Evolutionary conservation across 2,113 vertebrate species (phyloP), one percentile per base, ranked within the genome.

Genomic region (Hypanus sabinus): DNA sequence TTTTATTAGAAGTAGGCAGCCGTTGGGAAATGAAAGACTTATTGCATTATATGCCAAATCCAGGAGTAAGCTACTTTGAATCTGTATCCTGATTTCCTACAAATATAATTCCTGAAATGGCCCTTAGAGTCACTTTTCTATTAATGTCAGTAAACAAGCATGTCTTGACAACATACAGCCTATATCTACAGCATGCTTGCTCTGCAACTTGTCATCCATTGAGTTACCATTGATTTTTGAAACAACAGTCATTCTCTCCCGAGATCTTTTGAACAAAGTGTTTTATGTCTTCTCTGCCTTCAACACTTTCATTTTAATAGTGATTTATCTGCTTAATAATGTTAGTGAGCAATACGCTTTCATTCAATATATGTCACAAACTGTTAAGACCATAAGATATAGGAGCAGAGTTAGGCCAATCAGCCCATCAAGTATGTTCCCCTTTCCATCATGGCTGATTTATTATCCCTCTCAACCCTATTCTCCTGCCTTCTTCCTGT

Each of bases 311-410:
- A 62, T 87, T 60, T 87, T 87, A 87, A 87, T 87, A 87, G 55
- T 87, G 83, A 87, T 87, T 87, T 87, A 87, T 87, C 83, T 87
- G 57, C 83, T 87, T 60, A 87, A 87, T 87, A 87, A 60, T 11
- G 55, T n/a, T 14, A 14, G 46, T 60, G 83, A 87, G 57, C 30
- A 60, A 60, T 55, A 24, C 30, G 46, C 55, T 60, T 65, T 87
- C 24, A 87, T 60, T 87, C 83, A 60, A 57, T 87, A 60, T 16
- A 60, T 87, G 83, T 60, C 83, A 87, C 55, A 87, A 87, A 62
- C 60, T 87, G 30, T 87, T 87, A 46, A 46, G 46, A 46, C 46
- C 46, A 46, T 46, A 46, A 46, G 46, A 46, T 46, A 46, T 46
- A 46, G 46, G 46, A 46, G 46, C 46, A 46, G 46, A 3, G 46